Evolutionary conservation across 2,888 invertebrate species (phyloP), one percentile per base, ranked within the genome.

Genomic region (Euphydryas editha): DNA sequence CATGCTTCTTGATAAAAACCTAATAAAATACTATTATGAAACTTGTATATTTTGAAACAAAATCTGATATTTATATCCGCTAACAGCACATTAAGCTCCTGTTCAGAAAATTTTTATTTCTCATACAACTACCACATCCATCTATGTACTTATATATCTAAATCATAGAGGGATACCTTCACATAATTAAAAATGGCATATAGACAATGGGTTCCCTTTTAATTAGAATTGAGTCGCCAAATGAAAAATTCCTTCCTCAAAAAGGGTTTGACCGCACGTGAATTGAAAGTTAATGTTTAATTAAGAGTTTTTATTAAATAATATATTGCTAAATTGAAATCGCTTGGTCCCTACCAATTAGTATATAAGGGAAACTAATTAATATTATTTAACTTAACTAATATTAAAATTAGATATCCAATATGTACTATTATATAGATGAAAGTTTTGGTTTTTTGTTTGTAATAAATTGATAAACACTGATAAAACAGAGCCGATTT

Each of bases 261-360:
- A 70, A 72, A 72, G 71, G 71, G 72, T 69, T 65, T 67, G 61
- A 62, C 71, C 71, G 66, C 63, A 71, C 71, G 71, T 69, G 72
- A 62, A 69, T 65, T 61, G 70, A 65, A 72, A 64, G 57, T 59
- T 65, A 65, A 69, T 71, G 44, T 60, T 60, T 68, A 69, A 69
- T 62, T 42, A 64, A 49, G 54, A 60, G 39, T 36, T 36, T 36
- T n/a, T 21, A 24, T 24, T 7, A 20, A 51, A 17, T 3, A 54
- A 54, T 51, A 24, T 51, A n/a, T 36, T 54, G 36, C n/a, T 36
- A 36, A 54, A 54, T 54, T 54, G 36, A 54, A 54, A 36, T 10
- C 17, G 54, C 17, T 36, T 11, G n/a, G 6, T 54, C n/a, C 24
- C 10, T 20, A 11, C n/a, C n/a, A n/a, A n/a, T n/a, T n/a, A n/a